These are phyloP conservation scores for Pogonomyrmex californicus DNA, from an alignment of 1,140 invertebrate genomes.

Conservation along the genomic window DNA sequence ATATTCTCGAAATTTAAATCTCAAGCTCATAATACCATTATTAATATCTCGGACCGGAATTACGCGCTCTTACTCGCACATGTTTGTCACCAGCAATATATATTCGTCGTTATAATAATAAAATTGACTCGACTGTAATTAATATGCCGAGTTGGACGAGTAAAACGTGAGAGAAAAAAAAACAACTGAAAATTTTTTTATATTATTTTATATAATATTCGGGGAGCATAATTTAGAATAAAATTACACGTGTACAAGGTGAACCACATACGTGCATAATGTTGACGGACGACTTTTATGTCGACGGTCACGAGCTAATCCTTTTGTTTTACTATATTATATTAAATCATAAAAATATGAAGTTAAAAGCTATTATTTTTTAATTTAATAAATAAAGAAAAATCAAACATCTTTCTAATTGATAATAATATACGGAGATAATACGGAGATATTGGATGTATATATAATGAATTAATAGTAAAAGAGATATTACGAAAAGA, in stretches of 20 bases:
- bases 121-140: slow-evolving; percentile 45
- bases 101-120: slow-evolving; percentile 44
- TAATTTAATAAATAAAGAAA: neutral
- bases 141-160: slow-evolving; percentile 38
- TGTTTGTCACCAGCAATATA: slow-evolving; percentile 32
- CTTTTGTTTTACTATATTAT: slow-evolving; percentile 19
- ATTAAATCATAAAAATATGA: neutral
- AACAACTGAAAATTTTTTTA: neutral
- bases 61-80: slow-evolving; percentile 36
- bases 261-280: neutral
- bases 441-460: neutral
- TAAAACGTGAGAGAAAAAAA: slow-evolving; percentile 19
- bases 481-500: neutral
- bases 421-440: neutral
- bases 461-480: neutral
- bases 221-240: slow-evolving; percentile 2
- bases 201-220: neutral
- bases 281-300: neutral
- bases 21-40: slow-evolving; percentile 49
- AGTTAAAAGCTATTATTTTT: neutral
- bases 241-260: neutral
- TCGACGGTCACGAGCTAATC: neutral
- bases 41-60: slow-evolving; percentile 40
- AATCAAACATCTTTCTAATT: neutral
- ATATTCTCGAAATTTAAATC: slow-evolving; percentile 38